Conservation (phyloP, 2,113 vertebrate species). For the Onychostruthus taczanowskii region DNA sequence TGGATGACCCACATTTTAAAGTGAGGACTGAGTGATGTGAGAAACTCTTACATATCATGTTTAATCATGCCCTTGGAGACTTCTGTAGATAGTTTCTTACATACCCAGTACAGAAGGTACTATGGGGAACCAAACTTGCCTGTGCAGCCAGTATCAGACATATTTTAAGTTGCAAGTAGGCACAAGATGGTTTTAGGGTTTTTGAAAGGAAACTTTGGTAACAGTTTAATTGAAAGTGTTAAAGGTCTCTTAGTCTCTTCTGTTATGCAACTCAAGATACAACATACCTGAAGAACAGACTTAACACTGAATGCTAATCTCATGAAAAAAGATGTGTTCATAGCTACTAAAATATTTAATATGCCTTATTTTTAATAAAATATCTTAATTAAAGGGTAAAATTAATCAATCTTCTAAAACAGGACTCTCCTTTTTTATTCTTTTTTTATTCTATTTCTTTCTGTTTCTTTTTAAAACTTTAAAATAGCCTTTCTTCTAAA, state of each 20-base stretch:
- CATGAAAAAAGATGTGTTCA: background rate
- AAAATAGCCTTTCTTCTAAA: background rate
- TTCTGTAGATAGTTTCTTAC: background rate
- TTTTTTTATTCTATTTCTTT: background rate
- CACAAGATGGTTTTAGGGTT: background rate
- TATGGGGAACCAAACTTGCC: background rate
- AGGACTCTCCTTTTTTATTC: background rate
- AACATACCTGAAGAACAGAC: background rate
- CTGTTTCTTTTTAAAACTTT: background rate
- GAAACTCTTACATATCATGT: background rate
- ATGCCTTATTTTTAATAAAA: background rate
- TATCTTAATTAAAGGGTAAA: background rate
- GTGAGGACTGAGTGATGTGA: background rate
- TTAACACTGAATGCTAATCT: background rate
- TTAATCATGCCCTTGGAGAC: background rate
- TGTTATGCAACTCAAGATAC: background rate
- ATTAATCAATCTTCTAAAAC: background rate
- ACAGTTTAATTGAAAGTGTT: background rate
- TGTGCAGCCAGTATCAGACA: background rate
- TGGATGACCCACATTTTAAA: background rate
- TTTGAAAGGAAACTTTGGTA: slow-evolving; percentile 6
- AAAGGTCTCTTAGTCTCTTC: background rate
- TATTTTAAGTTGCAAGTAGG: background rate
- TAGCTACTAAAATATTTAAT: background rate
- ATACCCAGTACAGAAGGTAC: background rate